These are phyloP conservation scores for Panagrolaimus sp. DNA, from an alignment of 1,140 invertebrate genomes.

Conservation along the genomic window DNA sequence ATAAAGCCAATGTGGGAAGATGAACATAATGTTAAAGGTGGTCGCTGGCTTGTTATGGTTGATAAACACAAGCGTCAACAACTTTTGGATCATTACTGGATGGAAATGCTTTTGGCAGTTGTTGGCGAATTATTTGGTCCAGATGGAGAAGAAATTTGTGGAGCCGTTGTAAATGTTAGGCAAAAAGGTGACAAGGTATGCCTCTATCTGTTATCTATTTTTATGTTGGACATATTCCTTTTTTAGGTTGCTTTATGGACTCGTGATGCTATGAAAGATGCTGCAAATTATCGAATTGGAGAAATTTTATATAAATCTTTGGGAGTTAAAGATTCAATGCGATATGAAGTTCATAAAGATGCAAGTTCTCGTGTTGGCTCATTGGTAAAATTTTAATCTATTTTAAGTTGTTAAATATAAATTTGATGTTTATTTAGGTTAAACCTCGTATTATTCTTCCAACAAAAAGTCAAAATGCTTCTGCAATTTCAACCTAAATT, in stretches of 20 bases:
- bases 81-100: constrained; percentile 76
- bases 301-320: constrained; percentile 48
- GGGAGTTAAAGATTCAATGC: constrained; percentile 41
- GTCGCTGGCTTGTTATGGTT: constrained; percentile 77
- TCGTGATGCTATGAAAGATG: constrained; percentile 70
- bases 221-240: no score
- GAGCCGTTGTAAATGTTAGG: constrained; percentile 88
- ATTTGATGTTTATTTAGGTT: no score
- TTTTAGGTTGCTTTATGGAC: constrained; percentile 69
- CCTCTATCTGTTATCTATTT: no score
- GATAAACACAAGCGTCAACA: constrained; percentile 60
- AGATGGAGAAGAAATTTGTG: constrained; percentile 79
- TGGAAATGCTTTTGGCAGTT: constrained; percentile 84
- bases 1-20: constrained; percentile 68
- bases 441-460: constrained; percentile 38
- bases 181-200: constrained; percentile 77
- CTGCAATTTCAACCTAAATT: no score
- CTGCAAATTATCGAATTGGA: constrained; percentile 67
- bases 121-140: constrained; percentile 94
- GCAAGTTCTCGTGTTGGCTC: constrained; percentile 54
- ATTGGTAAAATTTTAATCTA: no score
- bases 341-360: constrained; percentile 58
- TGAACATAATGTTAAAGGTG: constrained; percentile 77
- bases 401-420: no score
- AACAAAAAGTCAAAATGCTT: no score